phyloP scores from a whole-genome alignment of 2,113 vertebrate genomes.

The Geococcyx californianus region DNA sequence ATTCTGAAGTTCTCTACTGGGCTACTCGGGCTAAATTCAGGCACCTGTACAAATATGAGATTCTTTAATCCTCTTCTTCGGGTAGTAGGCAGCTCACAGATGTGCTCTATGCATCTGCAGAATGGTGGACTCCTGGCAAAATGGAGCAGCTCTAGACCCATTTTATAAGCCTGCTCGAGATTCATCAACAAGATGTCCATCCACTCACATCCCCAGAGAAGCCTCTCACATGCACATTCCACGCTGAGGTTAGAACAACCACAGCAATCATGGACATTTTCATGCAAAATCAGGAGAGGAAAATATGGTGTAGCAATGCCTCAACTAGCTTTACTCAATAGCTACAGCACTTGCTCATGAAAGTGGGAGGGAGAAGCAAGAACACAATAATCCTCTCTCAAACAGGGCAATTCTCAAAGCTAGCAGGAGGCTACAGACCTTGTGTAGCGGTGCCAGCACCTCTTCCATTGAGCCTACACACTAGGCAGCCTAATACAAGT shows the following conservation, averaged over 20 bases:
- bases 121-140: neutral
- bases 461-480: neutral
- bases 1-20: neutral
- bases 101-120: neutral
- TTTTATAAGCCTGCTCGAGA: neutral
- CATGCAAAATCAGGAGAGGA: neutral
- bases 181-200: neutral
- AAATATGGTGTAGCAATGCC: neutral
- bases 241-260: neutral
- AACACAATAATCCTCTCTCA: neutral
- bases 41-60: neutral
- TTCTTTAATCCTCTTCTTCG: neutral
- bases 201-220: neutral
- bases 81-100: neutral
- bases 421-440: neutral
- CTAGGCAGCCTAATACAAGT: neutral
- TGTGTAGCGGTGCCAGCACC: neutral
- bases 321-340: neutral
- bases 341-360: neutral
- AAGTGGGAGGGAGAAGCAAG: neutral
- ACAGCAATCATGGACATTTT: neutral
- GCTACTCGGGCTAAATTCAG: neutral
- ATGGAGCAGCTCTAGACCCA: neutral
- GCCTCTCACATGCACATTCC: neutral
- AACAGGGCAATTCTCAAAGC: neutral